phyloP scores from a whole-genome alignment of 2,113 vertebrate species.

The Siniperca knerii region DNA sequence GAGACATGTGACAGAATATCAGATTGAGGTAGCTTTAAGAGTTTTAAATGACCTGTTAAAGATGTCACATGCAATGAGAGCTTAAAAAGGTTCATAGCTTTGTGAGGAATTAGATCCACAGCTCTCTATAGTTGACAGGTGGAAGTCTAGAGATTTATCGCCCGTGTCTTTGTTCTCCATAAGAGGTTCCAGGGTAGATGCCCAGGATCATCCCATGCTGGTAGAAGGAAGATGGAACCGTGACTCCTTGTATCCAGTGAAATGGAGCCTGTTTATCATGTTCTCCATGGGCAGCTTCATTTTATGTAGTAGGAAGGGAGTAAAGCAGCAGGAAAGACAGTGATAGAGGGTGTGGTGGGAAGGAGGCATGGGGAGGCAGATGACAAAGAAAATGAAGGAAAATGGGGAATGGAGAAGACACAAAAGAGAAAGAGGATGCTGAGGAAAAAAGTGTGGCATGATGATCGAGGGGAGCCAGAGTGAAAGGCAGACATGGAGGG shows the following conservation, averaged over 20 bases:
- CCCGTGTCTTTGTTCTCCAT: conserved; percentile 35
- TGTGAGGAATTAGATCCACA: conserved; percentile 18
- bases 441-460: not conserved
- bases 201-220: conserved; percentile 39
- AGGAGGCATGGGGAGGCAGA: not conserved
- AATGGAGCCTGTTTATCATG: conserved; percentile 61
- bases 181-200: conserved; percentile 13
- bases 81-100: conserved; percentile 2
- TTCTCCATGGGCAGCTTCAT: conserved; percentile 37
- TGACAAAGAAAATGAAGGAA: conserved; percentile 6
- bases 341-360: not conserved
- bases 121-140: conserved; percentile 30
- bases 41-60: conserved; percentile 27
- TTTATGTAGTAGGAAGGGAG: conserved; percentile 15
- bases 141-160: conserved; percentile 51
- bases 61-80: conserved; percentile 6
- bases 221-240: conserved; percentile 37
- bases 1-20: not conserved
- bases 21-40: conserved; percentile 8
- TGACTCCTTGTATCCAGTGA: conserved; percentile 34
- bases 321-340: conserved; percentile 24
- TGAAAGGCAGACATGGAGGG: not conserved
- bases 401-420: not conserved
- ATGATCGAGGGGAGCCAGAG: conserved; percentile 6
- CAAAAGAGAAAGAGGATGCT: not conserved